Percentiles rank a stretch among this genome's conserved stretches.
Evolutionary conservation across 92 coral and sea anemone species (phyloP).

Genomic region (Phenganax marumi): DNA sequence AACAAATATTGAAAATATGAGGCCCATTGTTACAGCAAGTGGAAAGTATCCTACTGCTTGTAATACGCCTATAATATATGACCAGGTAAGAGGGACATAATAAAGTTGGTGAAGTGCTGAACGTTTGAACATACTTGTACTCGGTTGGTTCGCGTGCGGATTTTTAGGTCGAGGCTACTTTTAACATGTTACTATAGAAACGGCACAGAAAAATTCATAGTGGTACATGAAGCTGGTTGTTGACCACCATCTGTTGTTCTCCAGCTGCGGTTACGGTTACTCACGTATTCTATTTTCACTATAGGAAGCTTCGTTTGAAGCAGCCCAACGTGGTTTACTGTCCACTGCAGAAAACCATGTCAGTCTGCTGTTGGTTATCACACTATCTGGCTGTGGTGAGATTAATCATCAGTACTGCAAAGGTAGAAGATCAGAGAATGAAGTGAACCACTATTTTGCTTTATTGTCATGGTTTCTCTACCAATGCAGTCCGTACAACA

Average conservation of each 20-base stretch:
- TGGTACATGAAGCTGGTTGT: too few relatives aligned
- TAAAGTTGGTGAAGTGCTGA: too few relatives aligned
- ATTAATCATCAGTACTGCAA: constrained; percentile 49
- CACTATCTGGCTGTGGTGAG: constrained; percentile 77
- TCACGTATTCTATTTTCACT: background rate
- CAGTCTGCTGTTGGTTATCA: constrained; percentile 62
- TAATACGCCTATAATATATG: constrained; percentile 79
- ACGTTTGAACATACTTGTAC: too few relatives aligned
- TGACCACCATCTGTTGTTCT: too few relatives aligned
- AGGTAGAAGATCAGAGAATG: constrained; percentile 3
- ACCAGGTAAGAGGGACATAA: constrained; percentile 57
- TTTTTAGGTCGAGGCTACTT: background rate
- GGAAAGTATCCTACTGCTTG: constrained; percentile 70
- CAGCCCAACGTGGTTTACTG: constrained; percentile 58
- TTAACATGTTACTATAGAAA: background rate
- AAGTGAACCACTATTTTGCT: constrained; percentile 46
- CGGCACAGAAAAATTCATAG: too few relatives aligned
- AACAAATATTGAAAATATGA: constrained; percentile 72
- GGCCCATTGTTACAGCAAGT: constrained; percentile 61
- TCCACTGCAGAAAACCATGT: constrained; percentile 40
- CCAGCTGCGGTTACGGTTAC: too few relatives aligned
- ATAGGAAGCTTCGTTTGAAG: constrained; percentile 86
- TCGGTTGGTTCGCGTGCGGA: too few relatives aligned
- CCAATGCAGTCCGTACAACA: constrained; percentile 55
- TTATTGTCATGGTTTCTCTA: constrained; percentile 84